These are phyloP conservation scores for Augiades crinisus DNA, from an alignment of 2,888 invertebrate species.

Conservation along the genomic window DNA sequence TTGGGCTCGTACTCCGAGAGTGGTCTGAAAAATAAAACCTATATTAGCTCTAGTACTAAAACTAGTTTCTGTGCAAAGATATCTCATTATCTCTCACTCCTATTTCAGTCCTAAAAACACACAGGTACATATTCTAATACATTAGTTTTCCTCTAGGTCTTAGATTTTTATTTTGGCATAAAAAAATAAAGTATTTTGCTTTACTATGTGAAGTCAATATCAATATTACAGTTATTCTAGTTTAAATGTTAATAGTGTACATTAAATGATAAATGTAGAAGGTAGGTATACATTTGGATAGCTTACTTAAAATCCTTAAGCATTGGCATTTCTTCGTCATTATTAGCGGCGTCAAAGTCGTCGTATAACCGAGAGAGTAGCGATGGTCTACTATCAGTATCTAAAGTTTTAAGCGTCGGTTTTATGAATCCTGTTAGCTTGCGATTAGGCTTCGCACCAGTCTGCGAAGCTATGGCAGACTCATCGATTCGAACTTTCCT, in stretches of 20 bases:
- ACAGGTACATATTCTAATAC: too few species aligned
- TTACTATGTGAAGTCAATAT: too few species aligned
- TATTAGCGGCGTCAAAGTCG: constrained; percentile 33
- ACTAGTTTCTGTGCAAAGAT: background rate
- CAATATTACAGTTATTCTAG: too few species aligned
- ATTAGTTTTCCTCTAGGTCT: too few species aligned
- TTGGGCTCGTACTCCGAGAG: constrained; percentile 37
- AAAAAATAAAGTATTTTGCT: too few species aligned
- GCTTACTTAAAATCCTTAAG: constrained; percentile 59
- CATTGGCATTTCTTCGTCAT: constrained; percentile 48
- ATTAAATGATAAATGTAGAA: too few species aligned
- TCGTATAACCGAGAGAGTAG: constrained; percentile 51
- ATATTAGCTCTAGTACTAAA: background rate
- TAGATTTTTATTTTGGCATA: too few species aligned
- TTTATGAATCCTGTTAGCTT: constrained; percentile 42
- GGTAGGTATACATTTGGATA: background rate
- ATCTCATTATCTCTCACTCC: too few species aligned
- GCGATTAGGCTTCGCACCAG: constrained; percentile 31
- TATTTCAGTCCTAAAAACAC: too few species aligned
- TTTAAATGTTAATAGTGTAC: too few species aligned
- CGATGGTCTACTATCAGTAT: constrained; percentile 45
- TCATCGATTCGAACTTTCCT: constrained; percentile 52
- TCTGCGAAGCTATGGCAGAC: constrained; percentile 28
- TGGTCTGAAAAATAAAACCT: too few species aligned
- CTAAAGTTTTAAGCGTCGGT: constrained; percentile 32